phyloP scores from a whole-genome alignment of 1,140 invertebrate species.

The Telenomus remus region DNA sequence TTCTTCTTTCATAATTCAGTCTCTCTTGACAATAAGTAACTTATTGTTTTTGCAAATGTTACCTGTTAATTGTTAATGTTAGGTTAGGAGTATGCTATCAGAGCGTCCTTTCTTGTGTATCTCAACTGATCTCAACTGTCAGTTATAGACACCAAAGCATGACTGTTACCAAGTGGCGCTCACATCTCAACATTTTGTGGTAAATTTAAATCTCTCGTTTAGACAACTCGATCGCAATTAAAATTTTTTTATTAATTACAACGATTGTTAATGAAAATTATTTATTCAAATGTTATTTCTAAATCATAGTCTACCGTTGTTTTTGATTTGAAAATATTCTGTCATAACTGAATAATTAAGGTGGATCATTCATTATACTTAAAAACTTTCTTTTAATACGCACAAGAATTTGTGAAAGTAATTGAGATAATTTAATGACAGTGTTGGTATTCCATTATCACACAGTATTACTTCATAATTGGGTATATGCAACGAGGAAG shows the following conservation, averaged over 20 bases:
- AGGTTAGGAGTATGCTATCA: conserved; percentile 22
- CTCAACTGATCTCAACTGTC: neutral
- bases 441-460: conserved; percentile 7
- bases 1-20: conserved; percentile 39
- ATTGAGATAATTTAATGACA: conserved; percentile 19
- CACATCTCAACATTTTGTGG: neutral
- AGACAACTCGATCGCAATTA: too few species aligned
- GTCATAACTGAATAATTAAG: too few species aligned
- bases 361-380: too few species aligned
- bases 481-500: neutral
- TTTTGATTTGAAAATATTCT: too few species aligned
- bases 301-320: too few species aligned
- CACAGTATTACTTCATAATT: conserved; percentile 20
- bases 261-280: too few species aligned
- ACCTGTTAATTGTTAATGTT: conserved; percentile 11
- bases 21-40: conserved; percentile 19
- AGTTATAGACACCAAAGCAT: neutral
- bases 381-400: too few species aligned
- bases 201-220: too few species aligned
- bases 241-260: too few species aligned
- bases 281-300: too few species aligned
- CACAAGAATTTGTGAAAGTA: conserved; percentile 6
- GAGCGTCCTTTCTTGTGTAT: conserved; percentile 5
- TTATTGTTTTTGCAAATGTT: conserved; percentile 17
- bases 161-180: neutral